Evolutionary conservation across 1,140 invertebrate genomes (phyloP).

Genomic region (Holcopasites calliopsidis): DNA sequence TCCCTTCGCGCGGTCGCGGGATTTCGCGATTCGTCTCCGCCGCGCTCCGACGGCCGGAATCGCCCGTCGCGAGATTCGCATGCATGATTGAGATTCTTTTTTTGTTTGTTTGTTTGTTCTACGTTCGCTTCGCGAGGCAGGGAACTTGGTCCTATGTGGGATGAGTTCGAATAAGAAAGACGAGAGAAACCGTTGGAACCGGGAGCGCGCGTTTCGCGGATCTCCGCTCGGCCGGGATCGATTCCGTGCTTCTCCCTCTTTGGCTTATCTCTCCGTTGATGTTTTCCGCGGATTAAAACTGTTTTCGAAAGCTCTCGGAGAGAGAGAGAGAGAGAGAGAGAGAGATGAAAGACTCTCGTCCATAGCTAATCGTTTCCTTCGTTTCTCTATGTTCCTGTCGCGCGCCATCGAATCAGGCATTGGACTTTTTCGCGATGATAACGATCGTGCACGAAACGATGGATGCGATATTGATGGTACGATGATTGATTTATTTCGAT

Average conservation of each 20-base stretch:
- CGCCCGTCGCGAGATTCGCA: slow-evolving; percentile 53
- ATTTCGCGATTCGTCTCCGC: neutral
- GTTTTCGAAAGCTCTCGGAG: neutral
- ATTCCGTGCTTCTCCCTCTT: neutral
- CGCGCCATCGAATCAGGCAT: neutral
- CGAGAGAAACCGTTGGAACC: slow-evolving; percentile 49
- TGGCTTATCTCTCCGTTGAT: neutral
- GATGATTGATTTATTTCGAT: slow-evolving; percentile 39
- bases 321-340: too few species aligned
- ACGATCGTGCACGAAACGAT: slow-evolving; percentile 24
- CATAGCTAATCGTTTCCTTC: neutral
- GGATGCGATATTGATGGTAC: slow-evolving; percentile 30
- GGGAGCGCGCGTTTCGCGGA: slow-evolving; percentile 29
- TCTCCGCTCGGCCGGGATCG: neutral
- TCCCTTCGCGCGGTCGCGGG: neutral
- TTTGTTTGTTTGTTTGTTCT: slow-evolving; percentile 1
- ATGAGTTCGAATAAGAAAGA: slow-evolving; percentile 58
- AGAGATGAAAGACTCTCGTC: neutral
- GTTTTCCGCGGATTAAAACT: neutral
- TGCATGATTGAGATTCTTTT: slow-evolving; percentile 38
- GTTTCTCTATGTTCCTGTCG: neutral
- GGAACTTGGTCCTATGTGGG: slow-evolving; percentile 72
- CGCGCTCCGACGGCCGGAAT: slow-evolving; percentile 43
- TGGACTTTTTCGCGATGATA: slow-evolving; percentile 10
- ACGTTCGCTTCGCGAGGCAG: slow-evolving; percentile 54